Conservation (phyloP, 2,888 invertebrate species). For the Hipparchia semele region DNA sequence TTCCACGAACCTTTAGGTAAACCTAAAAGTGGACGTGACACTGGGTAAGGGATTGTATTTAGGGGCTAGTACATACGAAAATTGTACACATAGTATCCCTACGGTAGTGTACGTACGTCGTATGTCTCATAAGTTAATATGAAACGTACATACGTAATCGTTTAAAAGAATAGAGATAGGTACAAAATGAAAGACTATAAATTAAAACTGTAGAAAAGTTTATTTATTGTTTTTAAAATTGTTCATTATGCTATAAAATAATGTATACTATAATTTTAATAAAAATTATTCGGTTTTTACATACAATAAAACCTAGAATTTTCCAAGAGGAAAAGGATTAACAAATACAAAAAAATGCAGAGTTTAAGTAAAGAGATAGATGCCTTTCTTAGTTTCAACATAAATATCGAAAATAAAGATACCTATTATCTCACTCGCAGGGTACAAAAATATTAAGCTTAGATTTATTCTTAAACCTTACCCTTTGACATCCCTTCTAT, state of each 20-base stretch:
- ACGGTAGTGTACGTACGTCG: too few species aligned
- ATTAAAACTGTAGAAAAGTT: conserved; percentile 1
- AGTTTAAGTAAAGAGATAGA: not conserved
- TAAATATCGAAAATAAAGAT: not conserved
- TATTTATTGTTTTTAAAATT: conserved; percentile 4
- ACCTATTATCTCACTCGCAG: not conserved
- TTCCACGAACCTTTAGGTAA: too few species aligned
- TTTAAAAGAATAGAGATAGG: too few species aligned
- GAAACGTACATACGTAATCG: too few species aligned
- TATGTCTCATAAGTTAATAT: too few species aligned
- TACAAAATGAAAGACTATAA: too few species aligned
- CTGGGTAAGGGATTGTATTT: too few species aligned
- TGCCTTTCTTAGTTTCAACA: not conserved
- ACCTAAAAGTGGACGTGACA: too few species aligned
- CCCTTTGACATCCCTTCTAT: not conserved
- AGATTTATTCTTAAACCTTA: not conserved
- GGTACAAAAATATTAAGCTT: not conserved
- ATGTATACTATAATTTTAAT: not conserved
- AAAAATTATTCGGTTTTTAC: conserved; percentile 3
- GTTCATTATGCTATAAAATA: not conserved
- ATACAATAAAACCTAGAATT: not conserved
- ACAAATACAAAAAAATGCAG: conserved; percentile 14
- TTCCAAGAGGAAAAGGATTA: not conserved
- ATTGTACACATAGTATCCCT: too few species aligned
- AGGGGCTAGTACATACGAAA: too few species aligned